These are phyloP conservation scores for Dryas iulia DNA, from an alignment of 1,140 invertebrate species.

Conservation along the genomic window DNA sequence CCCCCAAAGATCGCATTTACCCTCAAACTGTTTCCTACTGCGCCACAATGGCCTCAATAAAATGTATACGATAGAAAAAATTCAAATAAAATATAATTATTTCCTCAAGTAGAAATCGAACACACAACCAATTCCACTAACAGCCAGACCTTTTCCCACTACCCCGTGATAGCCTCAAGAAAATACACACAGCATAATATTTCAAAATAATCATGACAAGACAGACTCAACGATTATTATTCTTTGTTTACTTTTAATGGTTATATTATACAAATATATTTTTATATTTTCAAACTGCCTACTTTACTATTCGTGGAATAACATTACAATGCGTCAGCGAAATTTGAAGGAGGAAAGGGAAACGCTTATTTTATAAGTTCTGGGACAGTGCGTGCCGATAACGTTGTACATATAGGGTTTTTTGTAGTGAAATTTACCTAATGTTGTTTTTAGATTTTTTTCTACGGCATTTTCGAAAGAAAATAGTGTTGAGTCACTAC, in stretches of 20 bases:
- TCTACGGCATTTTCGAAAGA: too few relatives aligned
- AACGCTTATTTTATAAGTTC: slow-evolving; percentile 3
- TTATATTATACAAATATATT: background rate
- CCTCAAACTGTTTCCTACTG: too few relatives aligned
- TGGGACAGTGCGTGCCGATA: background rate
- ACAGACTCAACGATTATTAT: background rate
- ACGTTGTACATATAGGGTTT: background rate
- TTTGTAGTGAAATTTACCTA: background rate
- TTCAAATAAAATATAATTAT: too few relatives aligned
- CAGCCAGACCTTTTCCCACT: too few relatives aligned
- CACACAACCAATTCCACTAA: too few relatives aligned
- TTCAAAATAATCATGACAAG: slow-evolving; percentile 8
- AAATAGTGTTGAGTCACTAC: too few relatives aligned
- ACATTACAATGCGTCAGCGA: background rate
- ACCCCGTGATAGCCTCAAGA: too few relatives aligned
- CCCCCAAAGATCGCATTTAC: too few relatives aligned
- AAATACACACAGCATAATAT: background rate
- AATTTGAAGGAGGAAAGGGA: background rate
- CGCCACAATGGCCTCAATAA: too few relatives aligned
- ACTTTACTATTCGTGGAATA: background rate
- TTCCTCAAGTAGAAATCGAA: too few relatives aligned
- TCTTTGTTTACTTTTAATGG: background rate
- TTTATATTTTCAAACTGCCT: background rate
- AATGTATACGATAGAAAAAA: too few relatives aligned
- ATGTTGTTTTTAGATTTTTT: background rate